Conservation (phyloP, 2,888 invertebrate species). For the Diloba caeruleocephala region DNA sequence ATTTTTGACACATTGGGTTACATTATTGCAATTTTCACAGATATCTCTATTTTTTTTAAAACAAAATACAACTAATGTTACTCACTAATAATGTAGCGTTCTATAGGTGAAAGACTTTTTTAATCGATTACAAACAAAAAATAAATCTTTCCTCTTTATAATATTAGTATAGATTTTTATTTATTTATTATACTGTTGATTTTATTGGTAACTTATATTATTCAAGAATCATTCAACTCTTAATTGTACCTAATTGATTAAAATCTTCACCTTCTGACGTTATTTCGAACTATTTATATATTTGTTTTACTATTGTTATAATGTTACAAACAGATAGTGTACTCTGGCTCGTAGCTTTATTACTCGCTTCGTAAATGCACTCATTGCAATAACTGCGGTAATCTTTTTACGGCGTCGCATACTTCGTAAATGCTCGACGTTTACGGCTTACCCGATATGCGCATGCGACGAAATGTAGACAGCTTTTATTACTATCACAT, state of each 20-base stretch:
- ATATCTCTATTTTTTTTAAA: too few relatives aligned
- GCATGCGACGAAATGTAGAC: background rate
- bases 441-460: constrained; percentile 22
- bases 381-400: constrained; percentile 41
- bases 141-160: too few relatives aligned
- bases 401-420: constrained; percentile 43
- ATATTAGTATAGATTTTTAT: too few relatives aligned
- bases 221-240: too few relatives aligned
- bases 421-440: constrained; percentile 49
- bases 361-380: constrained; percentile 58
- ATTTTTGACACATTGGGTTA: too few relatives aligned
- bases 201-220: too few relatives aligned
- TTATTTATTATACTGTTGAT: too few relatives aligned
- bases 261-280: background rate
- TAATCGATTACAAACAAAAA: too few relatives aligned
- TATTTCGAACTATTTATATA: background rate
- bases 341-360: constrained; percentile 47
- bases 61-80: too few relatives aligned
- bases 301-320: constrained; percentile 5
- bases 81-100: too few relatives aligned
- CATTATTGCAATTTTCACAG: too few relatives aligned
- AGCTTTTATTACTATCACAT: background rate
- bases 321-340: constrained; percentile 19
- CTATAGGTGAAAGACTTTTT: too few relatives aligned
- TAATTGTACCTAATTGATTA: background rate